Evolutionary conservation across 2,888 invertebrate genomes (phyloP).

Genomic region (Aphrophora alni): DNA sequence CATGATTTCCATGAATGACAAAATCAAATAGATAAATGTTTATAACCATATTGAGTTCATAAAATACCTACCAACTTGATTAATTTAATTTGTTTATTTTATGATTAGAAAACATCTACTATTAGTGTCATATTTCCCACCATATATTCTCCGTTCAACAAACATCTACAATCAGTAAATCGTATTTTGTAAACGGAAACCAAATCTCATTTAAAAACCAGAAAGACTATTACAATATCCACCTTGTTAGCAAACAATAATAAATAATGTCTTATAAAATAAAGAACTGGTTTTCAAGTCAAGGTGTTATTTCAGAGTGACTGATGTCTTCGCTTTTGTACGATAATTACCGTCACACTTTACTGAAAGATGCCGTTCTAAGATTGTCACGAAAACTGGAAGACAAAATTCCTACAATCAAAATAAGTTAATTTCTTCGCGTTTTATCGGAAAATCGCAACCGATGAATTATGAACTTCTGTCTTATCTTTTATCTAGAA

Average conservation of each 20-base stretch:
- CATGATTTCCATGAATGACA: too few relatives aligned
- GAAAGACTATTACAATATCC: neutral
- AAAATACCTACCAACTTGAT: neutral
- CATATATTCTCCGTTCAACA: neutral
- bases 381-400: neutral
- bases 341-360: neutral
- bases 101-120: neutral
- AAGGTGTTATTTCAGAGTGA: neutral
- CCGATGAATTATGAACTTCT: neutral
- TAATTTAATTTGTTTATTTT: neutral
- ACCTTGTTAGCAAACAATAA: neutral
- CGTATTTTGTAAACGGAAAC: neutral
- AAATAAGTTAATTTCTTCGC: neutral
- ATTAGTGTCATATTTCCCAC: neutral
- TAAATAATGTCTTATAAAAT: neutral
- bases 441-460: neutral
- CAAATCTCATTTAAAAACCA: neutral
- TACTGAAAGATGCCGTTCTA: neutral
- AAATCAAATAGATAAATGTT: too few relatives aligned
- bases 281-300: neutral
- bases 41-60: too few relatives aligned
- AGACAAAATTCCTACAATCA: neutral
- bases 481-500: neutral
- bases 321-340: neutral
- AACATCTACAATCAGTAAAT: neutral